Evolutionary conservation across 2,797 vertebrate genomes (phyloP).

Genomic region (Carduelis carduelis): DNA sequence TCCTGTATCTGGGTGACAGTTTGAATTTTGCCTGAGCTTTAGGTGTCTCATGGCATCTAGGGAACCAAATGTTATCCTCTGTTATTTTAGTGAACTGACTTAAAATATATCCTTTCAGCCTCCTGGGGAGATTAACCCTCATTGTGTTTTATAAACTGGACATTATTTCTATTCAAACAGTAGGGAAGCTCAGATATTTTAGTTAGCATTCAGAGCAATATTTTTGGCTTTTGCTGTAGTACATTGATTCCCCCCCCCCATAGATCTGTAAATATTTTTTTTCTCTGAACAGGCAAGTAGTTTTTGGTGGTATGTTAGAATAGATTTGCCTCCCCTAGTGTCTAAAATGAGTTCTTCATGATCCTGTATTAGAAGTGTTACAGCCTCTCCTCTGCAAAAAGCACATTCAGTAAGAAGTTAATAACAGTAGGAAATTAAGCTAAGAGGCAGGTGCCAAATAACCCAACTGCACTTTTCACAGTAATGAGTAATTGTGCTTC

Average conservation of each 20-base stretch:
- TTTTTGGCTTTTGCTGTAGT: neutral
- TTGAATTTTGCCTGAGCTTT: slow-evolving; percentile 36
- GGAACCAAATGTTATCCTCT: neutral
- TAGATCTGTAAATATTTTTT: neutral
- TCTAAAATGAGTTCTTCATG: neutral
- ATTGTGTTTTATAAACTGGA: neutral
- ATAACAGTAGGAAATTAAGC: slow-evolving; percentile 47
- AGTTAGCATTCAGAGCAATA: neutral
- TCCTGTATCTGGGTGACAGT: neutral
- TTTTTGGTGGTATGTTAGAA: neutral
- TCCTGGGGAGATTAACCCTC: neutral
- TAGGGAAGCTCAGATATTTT: neutral
- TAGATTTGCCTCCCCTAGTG: neutral
- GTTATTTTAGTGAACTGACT: neutral
- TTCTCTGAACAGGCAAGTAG: neutral
- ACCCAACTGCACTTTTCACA: slow-evolving; percentile 51
- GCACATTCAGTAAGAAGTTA: slow-evolving; percentile 11
- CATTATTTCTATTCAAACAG: neutral
- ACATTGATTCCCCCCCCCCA: neutral
- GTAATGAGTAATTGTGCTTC: slow-evolving; percentile 59
- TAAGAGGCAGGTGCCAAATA: slow-evolving; percentile 51
- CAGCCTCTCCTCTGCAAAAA: slow-evolving; percentile 20
- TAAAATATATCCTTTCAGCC: neutral
- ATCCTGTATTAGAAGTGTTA: neutral
- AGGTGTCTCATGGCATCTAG: neutral